phyloP scores from a whole-genome alignment of 2,888 invertebrate species.

The Hymenopus coronatus region DNA sequence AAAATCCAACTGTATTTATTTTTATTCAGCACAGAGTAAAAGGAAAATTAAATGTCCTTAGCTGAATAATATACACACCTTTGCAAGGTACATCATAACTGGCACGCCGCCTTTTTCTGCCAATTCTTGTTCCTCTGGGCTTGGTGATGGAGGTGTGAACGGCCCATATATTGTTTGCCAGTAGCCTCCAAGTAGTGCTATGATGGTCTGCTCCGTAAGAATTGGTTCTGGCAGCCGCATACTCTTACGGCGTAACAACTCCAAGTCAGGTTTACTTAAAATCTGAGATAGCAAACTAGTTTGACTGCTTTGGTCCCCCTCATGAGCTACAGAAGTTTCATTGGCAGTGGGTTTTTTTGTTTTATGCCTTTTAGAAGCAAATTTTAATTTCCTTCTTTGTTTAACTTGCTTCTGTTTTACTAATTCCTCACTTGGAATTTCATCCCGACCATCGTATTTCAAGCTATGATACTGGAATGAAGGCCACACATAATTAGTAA shows the following conservation, averaged over 20 bases:
- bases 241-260: background rate
- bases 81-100: background rate
- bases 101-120: background rate
- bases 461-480: background rate
- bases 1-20: no score
- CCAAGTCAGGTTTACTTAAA: background rate
- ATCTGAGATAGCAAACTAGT: background rate
- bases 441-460: background rate
- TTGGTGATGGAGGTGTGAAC: background rate
- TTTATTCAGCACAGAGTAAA: no score
- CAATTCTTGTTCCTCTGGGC: background rate
- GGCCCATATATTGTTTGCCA: background rate
- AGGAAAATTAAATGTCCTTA: no score
- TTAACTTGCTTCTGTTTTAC: background rate
- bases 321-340: background rate
- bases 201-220: background rate
- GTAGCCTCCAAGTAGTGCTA: background rate
- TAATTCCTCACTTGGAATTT: background rate
- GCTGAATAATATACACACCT: background rate
- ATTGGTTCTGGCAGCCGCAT: background rate
- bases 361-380: background rate
- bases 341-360: background rate
- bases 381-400: background rate
- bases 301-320: no score
- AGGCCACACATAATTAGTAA: background rate